Evolutionary conservation across 53 echinoderm and acorn worm species (phyloP).

Genomic region (Antedon mediterranea): DNA sequence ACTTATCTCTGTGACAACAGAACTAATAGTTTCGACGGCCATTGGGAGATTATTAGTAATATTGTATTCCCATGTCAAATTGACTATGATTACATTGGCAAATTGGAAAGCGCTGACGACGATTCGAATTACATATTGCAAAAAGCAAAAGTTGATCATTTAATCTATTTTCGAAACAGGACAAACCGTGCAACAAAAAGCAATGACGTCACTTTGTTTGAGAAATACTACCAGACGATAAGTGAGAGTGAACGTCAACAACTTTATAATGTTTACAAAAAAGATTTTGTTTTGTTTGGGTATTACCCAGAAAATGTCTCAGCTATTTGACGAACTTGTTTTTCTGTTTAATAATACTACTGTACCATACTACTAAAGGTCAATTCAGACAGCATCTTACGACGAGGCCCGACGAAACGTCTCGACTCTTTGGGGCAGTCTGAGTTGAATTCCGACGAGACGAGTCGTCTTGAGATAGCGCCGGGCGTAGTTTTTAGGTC

Average conservation of each 20-base stretch:
- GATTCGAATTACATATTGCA: conserved; percentile 50
- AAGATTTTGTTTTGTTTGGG: conserved; percentile 52
- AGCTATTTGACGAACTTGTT: too few relatives aligned
- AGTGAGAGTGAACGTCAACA: conserved; percentile 22
- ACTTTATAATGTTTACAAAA: conserved; percentile 39
- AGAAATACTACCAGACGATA: conserved; percentile 35
- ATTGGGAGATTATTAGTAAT: conserved; percentile 52
- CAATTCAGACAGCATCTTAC: too few relatives aligned
- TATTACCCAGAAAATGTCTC: conserved; percentile 33
- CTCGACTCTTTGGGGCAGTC: too few relatives aligned
- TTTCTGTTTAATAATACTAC: too few relatives aligned
- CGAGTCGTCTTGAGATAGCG: too few relatives aligned
- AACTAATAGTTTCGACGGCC: conserved; percentile 35
- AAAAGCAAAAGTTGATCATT: conserved; percentile 39
- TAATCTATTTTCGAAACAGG: conserved; percentile 38
- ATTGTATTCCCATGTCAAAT: conserved; percentile 55
- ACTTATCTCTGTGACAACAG: conserved; percentile 23
- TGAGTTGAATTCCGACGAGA: too few relatives aligned
- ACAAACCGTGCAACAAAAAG: conserved; percentile 22
- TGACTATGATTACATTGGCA: conserved; percentile 59
- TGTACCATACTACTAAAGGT: too few relatives aligned
- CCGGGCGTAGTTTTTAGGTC: too few relatives aligned
- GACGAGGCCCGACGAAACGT: too few relatives aligned
- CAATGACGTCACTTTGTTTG: conserved; percentile 36
- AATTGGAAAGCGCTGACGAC: conserved; percentile 38